Evolutionary conservation across 2,113 vertebrate genomes (phyloP).

Genomic region (Gorilla gorilla): DNA sequence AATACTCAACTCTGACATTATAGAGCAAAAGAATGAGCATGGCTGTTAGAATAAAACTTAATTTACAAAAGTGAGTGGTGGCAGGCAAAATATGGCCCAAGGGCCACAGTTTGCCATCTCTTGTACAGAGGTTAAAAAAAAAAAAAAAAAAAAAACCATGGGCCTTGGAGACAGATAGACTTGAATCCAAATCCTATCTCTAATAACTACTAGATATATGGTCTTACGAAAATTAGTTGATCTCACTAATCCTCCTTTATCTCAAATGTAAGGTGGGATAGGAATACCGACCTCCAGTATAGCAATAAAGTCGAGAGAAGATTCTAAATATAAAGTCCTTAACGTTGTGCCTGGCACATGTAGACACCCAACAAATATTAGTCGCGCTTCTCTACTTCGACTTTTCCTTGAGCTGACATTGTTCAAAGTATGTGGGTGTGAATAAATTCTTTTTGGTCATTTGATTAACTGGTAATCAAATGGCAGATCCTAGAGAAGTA

Average conservation of each 20-base stretch:
- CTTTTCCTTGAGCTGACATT: not conserved
- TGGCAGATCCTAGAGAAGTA: not conserved
- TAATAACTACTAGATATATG: not conserved
- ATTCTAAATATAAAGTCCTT: not conserved
- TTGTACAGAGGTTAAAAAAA: not conserved
- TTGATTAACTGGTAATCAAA: not conserved
- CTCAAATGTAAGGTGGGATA: not conserved
- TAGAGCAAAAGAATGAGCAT: not conserved
- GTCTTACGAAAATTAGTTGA: not conserved
- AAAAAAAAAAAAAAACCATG: not conserved
- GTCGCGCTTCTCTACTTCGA: not conserved
- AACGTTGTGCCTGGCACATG: not conserved
- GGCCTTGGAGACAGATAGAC: not conserved
- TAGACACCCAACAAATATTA: not conserved
- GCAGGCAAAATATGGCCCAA: not conserved
- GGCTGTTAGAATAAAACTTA: not conserved
- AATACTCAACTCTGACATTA: not conserved
- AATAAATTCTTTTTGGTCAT: not conserved
- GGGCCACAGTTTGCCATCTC: not conserved
- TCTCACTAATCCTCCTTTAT: not conserved
- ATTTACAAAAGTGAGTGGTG: not conserved
- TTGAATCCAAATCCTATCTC: not conserved
- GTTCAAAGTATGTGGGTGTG: not conserved
- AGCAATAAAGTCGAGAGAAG: not conserved
- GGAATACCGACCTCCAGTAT: not conserved